Percentiles rank a stretch among this genome's conserved stretches.
phyloP scores from a whole-genome alignment of 2,797 vertebrate species.

The Urosaurus nigricauda region DNA sequence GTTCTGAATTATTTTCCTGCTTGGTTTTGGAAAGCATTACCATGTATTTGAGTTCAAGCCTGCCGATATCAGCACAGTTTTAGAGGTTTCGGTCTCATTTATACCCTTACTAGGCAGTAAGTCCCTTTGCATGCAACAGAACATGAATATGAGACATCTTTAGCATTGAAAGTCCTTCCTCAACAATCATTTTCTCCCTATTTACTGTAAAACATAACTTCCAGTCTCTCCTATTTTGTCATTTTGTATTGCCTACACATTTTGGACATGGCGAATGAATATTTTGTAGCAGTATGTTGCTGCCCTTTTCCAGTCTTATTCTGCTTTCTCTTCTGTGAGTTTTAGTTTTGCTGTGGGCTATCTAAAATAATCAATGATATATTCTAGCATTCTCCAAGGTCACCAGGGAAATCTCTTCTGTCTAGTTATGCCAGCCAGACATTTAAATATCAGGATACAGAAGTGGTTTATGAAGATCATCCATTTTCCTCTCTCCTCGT shows the following conservation, averaged over 20 bases:
- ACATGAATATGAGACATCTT: neutral
- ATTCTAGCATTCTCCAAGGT: conserved; percentile 38
- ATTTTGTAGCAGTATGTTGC: neutral
- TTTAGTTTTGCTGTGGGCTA: conserved; percentile 40
- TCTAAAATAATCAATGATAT: conserved; percentile 21
- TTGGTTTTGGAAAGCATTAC: neutral
- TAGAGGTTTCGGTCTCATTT: neutral
- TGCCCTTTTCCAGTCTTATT: conserved; percentile 32
- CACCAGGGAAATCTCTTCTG: conserved; percentile 30
- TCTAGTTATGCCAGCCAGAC: neutral
- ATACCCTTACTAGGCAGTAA: neutral
- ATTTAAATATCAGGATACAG: conserved; percentile 45
- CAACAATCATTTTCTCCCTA: neutral
- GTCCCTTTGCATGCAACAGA: neutral
- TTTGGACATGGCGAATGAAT: conserved; percentile 16
- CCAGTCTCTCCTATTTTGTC: neutral
- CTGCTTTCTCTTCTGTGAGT: neutral
- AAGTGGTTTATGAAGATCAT: conserved; percentile 35
- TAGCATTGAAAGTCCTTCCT: neutral
- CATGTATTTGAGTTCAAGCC: neutral
- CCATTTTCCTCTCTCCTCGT: conserved; percentile 37
- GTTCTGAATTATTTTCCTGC: neutral
- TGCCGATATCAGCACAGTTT: too few species aligned
- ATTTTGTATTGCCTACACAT: neutral
- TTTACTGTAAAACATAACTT: neutral